phyloP scores from a whole-genome alignment of 2,113 vertebrate genomes.

The Globicephala melas region DNA sequence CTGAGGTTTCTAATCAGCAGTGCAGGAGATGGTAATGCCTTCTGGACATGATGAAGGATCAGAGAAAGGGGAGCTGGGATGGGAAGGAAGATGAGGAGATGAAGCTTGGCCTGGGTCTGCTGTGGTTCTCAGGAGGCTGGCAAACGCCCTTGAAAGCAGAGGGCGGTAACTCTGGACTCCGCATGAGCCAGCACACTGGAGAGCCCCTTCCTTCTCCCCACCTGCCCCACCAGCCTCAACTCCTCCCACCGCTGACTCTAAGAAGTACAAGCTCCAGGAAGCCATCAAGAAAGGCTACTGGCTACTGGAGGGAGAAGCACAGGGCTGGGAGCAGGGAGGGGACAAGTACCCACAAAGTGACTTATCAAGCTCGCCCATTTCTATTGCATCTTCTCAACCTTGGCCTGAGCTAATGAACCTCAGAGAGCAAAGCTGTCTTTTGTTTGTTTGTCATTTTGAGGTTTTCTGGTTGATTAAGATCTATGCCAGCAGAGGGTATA shows the following conservation, averaged over 20 bases:
- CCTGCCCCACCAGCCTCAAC: conserved; percentile 12
- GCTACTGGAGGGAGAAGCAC: not conserved
- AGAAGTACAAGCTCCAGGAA: conserved; percentile 57
- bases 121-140: not conserved
- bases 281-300: conserved; percentile 54
- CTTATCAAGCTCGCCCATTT: conserved; percentile 62
- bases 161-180: not conserved
- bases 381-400: conserved; percentile 74
- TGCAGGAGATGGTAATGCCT: not conserved
- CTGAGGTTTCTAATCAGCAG: not conserved
- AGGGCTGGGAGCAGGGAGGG: too few species aligned
- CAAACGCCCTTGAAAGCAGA: not conserved
- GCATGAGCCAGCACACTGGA: not conserved
- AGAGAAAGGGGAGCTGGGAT: not conserved
- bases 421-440: conserved; percentile 82
- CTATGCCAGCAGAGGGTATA: conserved; percentile 77
- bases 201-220: not conserved
- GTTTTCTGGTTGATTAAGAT: conserved; percentile 87
- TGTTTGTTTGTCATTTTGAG: conserved; percentile 84
- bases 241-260: not conserved
- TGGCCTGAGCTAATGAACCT: conserved; percentile 84
- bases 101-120: not conserved
- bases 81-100: not conserved
- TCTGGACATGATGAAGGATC: not conserved
- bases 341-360: conserved; percentile 27